phyloP scores from a whole-genome alignment of 2,113 vertebrate species.

The Aleadryas rufinucha region DNA sequence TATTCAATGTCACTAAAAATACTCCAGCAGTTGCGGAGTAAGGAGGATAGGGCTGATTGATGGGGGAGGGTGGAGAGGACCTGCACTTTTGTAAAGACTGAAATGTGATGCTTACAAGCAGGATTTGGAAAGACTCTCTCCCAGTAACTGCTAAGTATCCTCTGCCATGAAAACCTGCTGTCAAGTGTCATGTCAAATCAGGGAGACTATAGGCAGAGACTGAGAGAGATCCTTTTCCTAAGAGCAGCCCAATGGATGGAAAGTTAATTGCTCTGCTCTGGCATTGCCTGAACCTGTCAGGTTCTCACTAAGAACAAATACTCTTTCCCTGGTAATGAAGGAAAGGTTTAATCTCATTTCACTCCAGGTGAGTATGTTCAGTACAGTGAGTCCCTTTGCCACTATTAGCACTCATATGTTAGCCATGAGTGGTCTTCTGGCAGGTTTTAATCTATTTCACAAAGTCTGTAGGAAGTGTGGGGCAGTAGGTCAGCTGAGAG shows the following conservation, averaged over 20 bases:
- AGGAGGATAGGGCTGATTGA: not conserved
- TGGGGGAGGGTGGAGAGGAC: not conserved
- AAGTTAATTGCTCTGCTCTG: not conserved
- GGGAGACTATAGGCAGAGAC: not conserved
- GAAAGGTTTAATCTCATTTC: not conserved
- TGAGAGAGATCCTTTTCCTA: not conserved
- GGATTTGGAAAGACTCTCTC: not conserved
- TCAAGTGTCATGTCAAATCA: not conserved
- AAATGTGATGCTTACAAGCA: not conserved
- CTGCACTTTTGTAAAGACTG: not conserved
- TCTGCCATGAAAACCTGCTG: constrained; percentile 19
- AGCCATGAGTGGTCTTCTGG: not conserved
- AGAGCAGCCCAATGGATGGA: not conserved
- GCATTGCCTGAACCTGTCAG: not conserved
- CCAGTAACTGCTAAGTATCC: not conserved
- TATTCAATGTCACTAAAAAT: constrained; percentile 44
- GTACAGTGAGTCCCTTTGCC: not conserved
- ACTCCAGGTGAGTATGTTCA: not conserved
- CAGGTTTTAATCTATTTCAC: not conserved
- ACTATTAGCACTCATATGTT: not conserved
- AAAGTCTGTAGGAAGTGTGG: not conserved
- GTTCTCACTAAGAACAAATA: not conserved
- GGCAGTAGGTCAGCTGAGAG: not conserved
- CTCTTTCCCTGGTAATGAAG: not conserved
- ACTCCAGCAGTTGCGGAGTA: not conserved